These are phyloP conservation scores for Brevimyrus niger DNA, from an alignment of 2,113 vertebrate species.

Conservation along the genomic window DNA sequence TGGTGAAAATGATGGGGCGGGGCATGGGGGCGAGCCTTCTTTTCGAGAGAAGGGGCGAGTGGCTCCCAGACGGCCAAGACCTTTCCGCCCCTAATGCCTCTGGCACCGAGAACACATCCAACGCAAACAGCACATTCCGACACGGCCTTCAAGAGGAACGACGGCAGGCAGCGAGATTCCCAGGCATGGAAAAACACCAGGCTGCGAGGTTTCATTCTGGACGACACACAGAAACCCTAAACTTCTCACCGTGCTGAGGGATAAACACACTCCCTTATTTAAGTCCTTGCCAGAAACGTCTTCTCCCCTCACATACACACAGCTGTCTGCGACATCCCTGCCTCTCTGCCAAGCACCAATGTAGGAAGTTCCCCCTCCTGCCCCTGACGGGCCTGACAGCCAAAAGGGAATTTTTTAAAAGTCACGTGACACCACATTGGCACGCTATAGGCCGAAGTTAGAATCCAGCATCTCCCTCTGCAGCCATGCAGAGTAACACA, in stretches of 20 bases:
- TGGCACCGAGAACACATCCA: background rate
- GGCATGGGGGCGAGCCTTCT: background rate
- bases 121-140: slow-evolving; percentile 2
- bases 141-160: slow-evolving; percentile 8
- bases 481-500: background rate
- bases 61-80: background rate
- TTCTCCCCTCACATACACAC: background rate
- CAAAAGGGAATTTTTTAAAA: background rate
- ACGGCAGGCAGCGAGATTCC: background rate
- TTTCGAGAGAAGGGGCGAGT: background rate
- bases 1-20: background rate
- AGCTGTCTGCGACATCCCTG: background rate
- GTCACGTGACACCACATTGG: background rate
- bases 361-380: background rate
- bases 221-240: background rate
- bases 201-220: background rate
- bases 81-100: background rate
- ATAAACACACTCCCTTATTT: background rate
- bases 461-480: background rate
- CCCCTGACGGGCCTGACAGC: background rate
- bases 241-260: background rate
- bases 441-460: background rate
- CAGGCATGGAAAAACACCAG: background rate
- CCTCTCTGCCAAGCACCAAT: background rate
- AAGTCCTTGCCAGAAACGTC: background rate